Evolutionary conservation across 2,888 invertebrate species (phyloP), one percentile per base, ranked within the genome.

Genomic region (Acheta domesticus): DNA sequence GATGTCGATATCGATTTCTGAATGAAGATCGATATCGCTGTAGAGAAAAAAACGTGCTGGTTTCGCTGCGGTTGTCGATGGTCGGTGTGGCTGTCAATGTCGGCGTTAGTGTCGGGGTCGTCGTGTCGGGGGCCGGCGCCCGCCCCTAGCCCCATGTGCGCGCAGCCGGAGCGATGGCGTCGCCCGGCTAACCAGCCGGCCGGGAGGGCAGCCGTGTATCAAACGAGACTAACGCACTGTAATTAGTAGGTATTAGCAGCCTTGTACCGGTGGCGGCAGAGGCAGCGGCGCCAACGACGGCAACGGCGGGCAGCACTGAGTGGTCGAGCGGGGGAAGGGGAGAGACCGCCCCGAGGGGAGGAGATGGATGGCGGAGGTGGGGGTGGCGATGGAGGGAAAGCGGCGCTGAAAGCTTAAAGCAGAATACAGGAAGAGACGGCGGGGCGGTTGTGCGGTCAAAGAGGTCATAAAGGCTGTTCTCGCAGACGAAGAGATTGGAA

Each of bases 151-250:
- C 36, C 36, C 36, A 36, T 36, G 36, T 36, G 62, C 62, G 16
- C 62, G 62, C 62, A 62, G n/a, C 62, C 62, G 12, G 36, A 36
- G 36, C 23, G 23, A 23, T 23, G 23, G 23, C 23, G 23, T 4
- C 23, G 23, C 23, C 23, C 23, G 23, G 23, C 36, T 36, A 36
- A 36, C 36, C 36, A 36, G 36, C 36, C 8, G 36, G 14, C 62
- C 62, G n/a, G n/a, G 62, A 62, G 62, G 62, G 62, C 62, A 62
- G 62, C n/a, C 62, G 62, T 62, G 62, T 62, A 62, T 62, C 62
- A 62, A 62, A 62, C 62, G 62, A 62, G 62, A 62, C 62, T 62
- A 62, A 62, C 62, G n/a, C 62, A n/a, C 62, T 4, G 62, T 62
- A 62, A 62, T 62, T 62, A 62, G 62, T 62, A 14, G 62, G 62